phyloP scores from a whole-genome alignment of 2,113 vertebrate genomes.

The Marmota flaviventris region DNA sequence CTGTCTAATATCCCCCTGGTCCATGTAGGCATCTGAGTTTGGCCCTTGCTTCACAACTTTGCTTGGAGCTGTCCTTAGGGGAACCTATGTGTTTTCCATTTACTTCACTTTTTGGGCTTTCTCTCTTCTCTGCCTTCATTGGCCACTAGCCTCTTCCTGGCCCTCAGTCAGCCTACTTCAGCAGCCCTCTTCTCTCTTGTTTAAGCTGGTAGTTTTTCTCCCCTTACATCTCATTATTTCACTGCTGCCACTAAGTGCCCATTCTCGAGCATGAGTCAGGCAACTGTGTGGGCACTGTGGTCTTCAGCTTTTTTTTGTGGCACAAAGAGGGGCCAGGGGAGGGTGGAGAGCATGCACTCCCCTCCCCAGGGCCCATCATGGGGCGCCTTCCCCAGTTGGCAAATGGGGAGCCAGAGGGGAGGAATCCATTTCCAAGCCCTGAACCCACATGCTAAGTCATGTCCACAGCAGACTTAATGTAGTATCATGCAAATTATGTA shows the following conservation, averaged over 20 bases:
- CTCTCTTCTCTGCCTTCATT: not conserved
- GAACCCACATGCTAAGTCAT: not conserved
- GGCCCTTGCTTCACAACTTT: not conserved
- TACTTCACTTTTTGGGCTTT: not conserved
- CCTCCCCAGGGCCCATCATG: not conserved
- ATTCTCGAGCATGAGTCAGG: not conserved
- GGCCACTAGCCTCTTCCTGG: not conserved
- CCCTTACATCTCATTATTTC: not conserved
- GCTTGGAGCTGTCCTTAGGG: not conserved
- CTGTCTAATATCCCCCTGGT: not conserved
- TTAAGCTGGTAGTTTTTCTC: not conserved
- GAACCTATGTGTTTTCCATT: not conserved
- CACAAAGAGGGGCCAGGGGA: not conserved
- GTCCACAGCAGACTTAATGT: not conserved
- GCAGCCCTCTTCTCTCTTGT: not conserved
- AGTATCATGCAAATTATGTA: not conserved
- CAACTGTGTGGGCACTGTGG: not conserved
- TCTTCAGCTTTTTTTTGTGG: not conserved
- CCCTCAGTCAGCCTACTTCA: not conserved
- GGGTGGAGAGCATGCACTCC: fast-evolving
- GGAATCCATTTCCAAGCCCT: not conserved
- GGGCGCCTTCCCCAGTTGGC: not conserved
- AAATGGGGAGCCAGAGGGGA: not conserved
- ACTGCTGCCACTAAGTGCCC: not conserved
- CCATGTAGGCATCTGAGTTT: not conserved